These are phyloP conservation scores for Drosophila pallidifrons DNA, from an alignment of 1,140 invertebrate species.

Conservation along the genomic window DNA sequence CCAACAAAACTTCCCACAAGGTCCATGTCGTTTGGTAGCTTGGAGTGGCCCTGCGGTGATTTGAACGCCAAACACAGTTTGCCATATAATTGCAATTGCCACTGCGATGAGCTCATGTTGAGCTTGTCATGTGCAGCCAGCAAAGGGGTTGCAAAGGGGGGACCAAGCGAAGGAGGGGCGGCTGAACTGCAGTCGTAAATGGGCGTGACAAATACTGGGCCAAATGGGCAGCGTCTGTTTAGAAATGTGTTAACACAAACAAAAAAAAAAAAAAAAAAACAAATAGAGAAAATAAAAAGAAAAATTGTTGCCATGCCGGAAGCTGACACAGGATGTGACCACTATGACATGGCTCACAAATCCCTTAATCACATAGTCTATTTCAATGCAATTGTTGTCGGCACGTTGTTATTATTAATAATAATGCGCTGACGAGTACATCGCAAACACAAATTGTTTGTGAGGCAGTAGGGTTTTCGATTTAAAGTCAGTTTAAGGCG, in stretches of 20 bases:
- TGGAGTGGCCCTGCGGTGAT: slow-evolving; percentile 61
- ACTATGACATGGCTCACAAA: slow-evolving; percentile 11
- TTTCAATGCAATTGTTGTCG: background rate
- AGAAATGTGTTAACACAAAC: slow-evolving; percentile 16
- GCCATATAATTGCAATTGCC: slow-evolving; percentile 67
- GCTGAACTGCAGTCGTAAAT: background rate
- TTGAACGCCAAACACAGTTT: slow-evolving; percentile 63
- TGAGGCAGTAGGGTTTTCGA: background rate
- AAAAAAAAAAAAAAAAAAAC: too few relatives aligned
- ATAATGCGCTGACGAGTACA: background rate
- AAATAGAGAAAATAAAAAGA: background rate
- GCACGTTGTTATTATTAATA: slow-evolving; percentile 10
- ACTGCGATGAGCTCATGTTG: slow-evolving; percentile 51
- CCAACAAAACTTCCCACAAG: slow-evolving; percentile 38
- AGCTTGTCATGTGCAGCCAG: slow-evolving; percentile 58
- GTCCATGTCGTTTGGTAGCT: slow-evolving; percentile 37
- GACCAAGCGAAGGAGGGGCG: background rate
- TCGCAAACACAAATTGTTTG: background rate
- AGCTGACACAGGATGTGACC: slow-evolving; percentile 10
- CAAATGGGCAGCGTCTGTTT: slow-evolving; percentile 18
- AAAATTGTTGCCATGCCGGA: slow-evolving; percentile 10
- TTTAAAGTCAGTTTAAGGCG: too few relatives aligned
- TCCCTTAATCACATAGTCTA: background rate
- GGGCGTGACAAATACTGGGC: slow-evolving; percentile 24
- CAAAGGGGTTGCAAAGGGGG: background rate